These are phyloP conservation scores for Sandelia bainsii DNA, from an alignment of 2,797 vertebrate species.

Conservation along the genomic window DNA sequence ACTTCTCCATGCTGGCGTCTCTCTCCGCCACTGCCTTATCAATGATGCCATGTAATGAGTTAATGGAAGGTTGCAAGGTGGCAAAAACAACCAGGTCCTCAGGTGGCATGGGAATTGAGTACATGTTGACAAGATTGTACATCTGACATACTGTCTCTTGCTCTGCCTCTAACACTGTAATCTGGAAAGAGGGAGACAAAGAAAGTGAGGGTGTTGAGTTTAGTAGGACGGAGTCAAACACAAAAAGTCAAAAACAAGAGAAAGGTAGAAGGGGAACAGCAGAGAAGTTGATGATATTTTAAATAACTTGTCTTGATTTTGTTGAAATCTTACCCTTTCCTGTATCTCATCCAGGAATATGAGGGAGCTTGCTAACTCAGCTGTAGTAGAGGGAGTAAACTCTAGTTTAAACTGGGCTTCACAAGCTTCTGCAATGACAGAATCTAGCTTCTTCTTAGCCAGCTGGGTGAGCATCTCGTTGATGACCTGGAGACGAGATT, in stretches of 20 bases:
- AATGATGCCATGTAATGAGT: slow-evolving; percentile 77
- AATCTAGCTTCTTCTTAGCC: slow-evolving; percentile 87
- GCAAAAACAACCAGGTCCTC: slow-evolving; percentile 87
- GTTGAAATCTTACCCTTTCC: slow-evolving; percentile 82
- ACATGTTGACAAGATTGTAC: slow-evolving; percentile 87
- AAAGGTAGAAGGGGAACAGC: neutral
- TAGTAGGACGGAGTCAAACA: neutral
- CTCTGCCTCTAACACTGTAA: slow-evolving; percentile 83
- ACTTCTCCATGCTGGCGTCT: slow-evolving; percentile 80
- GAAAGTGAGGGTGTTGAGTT: neutral
- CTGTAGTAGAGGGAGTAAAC: slow-evolving; percentile 79
- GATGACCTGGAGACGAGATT: slow-evolving; percentile 81
- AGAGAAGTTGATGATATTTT: too few species aligned
- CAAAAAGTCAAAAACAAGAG: neutral
- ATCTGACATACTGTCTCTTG: slow-evolving; percentile 83
- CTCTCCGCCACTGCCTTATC: slow-evolving; percentile 77
- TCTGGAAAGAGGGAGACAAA: slow-evolving; percentile 69
- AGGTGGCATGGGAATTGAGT: slow-evolving; percentile 83
- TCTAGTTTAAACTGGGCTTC: slow-evolving; percentile 88
- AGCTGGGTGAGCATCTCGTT: slow-evolving; percentile 83
- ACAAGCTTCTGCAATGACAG: slow-evolving; percentile 82
- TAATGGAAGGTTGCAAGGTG: slow-evolving; percentile 83
- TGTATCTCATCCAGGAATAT: slow-evolving; percentile 89
- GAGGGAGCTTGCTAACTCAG: slow-evolving; percentile 86
- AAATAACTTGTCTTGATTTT: neutral